These are phyloP conservation scores for Gasterosteus nipponicus DNA, from an alignment of 2,113 vertebrate species.

Conservation along the genomic window DNA sequence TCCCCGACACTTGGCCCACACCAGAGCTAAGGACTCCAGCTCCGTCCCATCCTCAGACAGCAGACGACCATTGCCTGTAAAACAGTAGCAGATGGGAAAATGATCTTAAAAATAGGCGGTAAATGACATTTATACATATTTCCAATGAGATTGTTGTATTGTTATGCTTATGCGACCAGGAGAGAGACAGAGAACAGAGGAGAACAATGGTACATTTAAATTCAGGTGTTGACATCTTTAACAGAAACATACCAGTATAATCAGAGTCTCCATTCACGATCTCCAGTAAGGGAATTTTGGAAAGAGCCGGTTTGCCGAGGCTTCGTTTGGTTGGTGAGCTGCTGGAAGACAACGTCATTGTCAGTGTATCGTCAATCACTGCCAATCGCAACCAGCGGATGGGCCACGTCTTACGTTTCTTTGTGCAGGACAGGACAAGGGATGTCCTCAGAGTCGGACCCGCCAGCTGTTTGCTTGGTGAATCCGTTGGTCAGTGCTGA, in stretches of 20 bases:
- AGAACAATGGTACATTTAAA: neutral
- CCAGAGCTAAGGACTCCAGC: slow-evolving; percentile 93
- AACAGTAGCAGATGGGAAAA: neutral
- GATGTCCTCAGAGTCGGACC: slow-evolving; percentile 87
- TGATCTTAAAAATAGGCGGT: neutral
- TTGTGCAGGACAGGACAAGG: slow-evolving; percentile 83
- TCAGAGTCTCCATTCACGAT: slow-evolving; percentile 90
- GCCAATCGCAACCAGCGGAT: neutral
- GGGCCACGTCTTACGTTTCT: slow-evolving; percentile 83
- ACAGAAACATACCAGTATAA: slow-evolving; percentile 77
- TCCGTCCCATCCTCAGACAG: slow-evolving; percentile 86
- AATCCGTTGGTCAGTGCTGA: slow-evolving; percentile 92
- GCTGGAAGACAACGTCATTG: slow-evolving; percentile 66
- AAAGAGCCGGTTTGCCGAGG: slow-evolving; percentile 94
- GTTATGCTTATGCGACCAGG: neutral
- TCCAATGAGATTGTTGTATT: neutral
- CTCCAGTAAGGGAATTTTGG: slow-evolving; percentile 90
- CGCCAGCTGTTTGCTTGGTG: slow-evolving; percentile 81
- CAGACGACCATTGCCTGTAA: slow-evolving; percentile 84
- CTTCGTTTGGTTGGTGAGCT: slow-evolving; percentile 89
- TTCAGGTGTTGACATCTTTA: neutral
- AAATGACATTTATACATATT: neutral
- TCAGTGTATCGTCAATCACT: slow-evolving; percentile 4
- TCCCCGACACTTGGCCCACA: slow-evolving; percentile 98
- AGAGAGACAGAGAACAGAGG: neutral